Conservation (phyloP, 2,888 invertebrate species). For the Lepidochrysops patricia region DNA sequence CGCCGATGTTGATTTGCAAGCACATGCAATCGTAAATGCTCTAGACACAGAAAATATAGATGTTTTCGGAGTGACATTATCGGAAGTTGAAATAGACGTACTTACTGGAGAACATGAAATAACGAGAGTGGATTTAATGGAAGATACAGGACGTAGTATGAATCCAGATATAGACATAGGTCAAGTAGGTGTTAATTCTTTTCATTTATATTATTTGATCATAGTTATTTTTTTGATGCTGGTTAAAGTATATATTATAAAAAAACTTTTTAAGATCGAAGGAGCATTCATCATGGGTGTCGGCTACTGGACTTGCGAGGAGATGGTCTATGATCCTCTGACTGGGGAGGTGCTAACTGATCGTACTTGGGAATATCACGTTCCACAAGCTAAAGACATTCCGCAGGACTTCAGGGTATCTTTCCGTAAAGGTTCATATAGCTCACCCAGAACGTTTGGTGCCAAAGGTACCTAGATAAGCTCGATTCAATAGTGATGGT, state of each 20-base stretch:
- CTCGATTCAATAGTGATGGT: neutral
- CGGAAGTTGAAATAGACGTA: constrained; percentile 83
- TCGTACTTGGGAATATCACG: constrained; percentile 80
- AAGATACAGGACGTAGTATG: constrained; percentile 80
- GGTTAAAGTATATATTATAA: neutral
- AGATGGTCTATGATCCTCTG: constrained; percentile 68
- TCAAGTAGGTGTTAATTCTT: constrained; percentile 58
- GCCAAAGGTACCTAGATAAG: constrained; percentile 51
- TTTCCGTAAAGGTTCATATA: constrained; percentile 72
- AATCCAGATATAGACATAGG: constrained; percentile 82
- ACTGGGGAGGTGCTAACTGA: constrained; percentile 77
- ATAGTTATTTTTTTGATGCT: too few species aligned
- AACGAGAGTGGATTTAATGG: constrained; percentile 77
- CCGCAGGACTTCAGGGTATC: constrained; percentile 76
- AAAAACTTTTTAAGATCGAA: constrained; percentile 48
- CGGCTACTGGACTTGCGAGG: constrained; percentile 79
- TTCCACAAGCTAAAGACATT: constrained; percentile 77
- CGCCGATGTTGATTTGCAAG: constrained; percentile 69
- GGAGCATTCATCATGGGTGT: constrained; percentile 79
- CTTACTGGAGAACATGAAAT: constrained; percentile 83
- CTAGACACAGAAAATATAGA: constrained; percentile 61
- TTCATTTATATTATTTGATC: too few species aligned
- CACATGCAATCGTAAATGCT: constrained; percentile 61
- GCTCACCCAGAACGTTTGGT: constrained; percentile 70
- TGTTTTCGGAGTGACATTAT: constrained; percentile 73